Base-by-base conservation (phyloP, 1,140 invertebrate species). In the Drosophila baimaii region DNA sequence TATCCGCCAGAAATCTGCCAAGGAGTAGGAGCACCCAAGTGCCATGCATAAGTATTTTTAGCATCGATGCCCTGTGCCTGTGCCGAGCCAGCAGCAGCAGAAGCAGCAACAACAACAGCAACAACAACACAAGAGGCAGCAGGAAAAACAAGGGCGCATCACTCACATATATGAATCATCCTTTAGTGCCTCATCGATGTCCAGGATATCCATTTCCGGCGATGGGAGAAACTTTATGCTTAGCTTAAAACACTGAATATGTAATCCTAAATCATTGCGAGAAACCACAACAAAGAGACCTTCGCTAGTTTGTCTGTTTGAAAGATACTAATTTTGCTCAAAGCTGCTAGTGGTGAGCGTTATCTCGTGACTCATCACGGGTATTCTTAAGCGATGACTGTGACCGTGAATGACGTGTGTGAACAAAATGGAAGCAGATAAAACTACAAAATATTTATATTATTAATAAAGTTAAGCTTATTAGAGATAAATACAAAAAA, bases 131-230 rank as follows among this genome's bases (percentile, higher is more conserved):
- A 29, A 39, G 6, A 10, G 49, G 29, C 52, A 66, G 41, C 46
- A 61, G 25, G 15, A 70, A 62, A 27, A 43, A 31, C 54, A 72
- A 58, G 44, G 19, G 54, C 43, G 65, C 52, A 59, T 59, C 63
- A 79, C 90, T 80, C 79, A 91, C 90, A 91, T 90, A 86, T 90
- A 91, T 79, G 90, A 91, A 91, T 91, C 90, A 91, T 91, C 90
- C 77, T 91, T 91, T 33, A 91, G 73, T 41, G 81, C 90, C 77
- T 91, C 90, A 76, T 91, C 90, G 65, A 91, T 91, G 39, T 91
- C 90, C 63, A 91, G 68, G 73, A 91, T 91, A 84, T 91, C 90
- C 90, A 91, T 91, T 64, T 73, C 84, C 84, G 62, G 52, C 55
- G 56, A 44, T 44, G 64, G 35, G 51, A 49, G 29, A 31, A 31